These are phyloP conservation scores for Dioctria rufipes DNA, from an alignment of 2,888 invertebrate species.

Conservation along the genomic window DNA sequence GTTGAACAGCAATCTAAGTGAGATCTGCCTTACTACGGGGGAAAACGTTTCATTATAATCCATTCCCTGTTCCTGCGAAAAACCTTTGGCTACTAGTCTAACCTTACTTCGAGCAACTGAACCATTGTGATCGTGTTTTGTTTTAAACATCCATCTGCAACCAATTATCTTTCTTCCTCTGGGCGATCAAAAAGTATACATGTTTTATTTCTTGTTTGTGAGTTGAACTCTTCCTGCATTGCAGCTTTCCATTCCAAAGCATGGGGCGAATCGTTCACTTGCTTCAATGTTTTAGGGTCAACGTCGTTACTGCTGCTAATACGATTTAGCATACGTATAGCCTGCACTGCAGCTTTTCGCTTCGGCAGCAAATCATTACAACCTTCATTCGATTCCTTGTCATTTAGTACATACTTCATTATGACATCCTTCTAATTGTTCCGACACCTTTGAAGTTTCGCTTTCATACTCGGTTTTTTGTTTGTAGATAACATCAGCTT, in stretches of 20 bases:
- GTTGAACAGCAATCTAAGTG: slow-evolving; percentile 50
- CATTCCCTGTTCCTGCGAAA: slow-evolving; percentile 44
- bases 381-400: background rate
- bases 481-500: no score
- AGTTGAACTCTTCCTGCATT: slow-evolving; percentile 35
- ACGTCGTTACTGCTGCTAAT: background rate
- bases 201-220: slow-evolving; percentile 29
- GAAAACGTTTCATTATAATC: slow-evolving; percentile 55
- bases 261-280: no score
- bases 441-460: no score
- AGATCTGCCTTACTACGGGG: slow-evolving; percentile 51
- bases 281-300: background rate
- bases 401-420: background rate
- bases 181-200: slow-evolving; percentile 38
- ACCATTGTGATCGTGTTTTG: background rate
- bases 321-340: no score
- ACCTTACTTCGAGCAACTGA: slow-evolving; percentile 21
- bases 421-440: no score
- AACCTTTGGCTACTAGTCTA: slow-evolving; percentile 57
- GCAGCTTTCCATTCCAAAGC: slow-evolving; percentile 28
- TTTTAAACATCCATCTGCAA: background rate
- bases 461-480: no score
- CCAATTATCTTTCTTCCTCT: slow-evolving; percentile 33
- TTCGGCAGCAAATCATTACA: background rate
- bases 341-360: no score